Conservation (phyloP, 2,113 vertebrate genomes). For the Charadrius vociferus region DNA sequence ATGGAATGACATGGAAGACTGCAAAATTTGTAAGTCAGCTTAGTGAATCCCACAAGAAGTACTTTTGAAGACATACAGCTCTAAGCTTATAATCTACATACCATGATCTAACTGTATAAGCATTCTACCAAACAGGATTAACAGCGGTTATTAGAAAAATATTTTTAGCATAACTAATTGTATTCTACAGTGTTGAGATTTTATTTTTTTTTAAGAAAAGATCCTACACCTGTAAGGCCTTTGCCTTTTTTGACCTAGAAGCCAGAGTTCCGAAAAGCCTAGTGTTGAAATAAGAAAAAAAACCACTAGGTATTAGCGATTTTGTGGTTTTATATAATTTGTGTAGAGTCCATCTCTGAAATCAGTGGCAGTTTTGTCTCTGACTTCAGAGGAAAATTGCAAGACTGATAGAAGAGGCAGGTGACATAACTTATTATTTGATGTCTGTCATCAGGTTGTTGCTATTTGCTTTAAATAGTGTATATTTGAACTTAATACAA, state of each 20-base stretch:
- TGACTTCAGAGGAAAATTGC: background rate
- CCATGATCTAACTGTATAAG: background rate
- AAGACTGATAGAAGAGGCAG: background rate
- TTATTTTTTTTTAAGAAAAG: background rate
- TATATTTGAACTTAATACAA: background rate
- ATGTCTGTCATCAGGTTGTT: background rate
- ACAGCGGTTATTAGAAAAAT: background rate
- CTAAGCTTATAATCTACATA: background rate
- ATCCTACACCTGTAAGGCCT: background rate
- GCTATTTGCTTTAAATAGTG: background rate
- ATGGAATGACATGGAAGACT: background rate
- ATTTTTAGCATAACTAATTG: background rate
- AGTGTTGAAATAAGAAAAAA: background rate
- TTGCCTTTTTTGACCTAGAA: background rate
- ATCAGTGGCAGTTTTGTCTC: background rate
- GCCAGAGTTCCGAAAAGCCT: background rate
- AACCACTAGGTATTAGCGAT: fast-evolving
- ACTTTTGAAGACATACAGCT: background rate
- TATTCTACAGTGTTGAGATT: background rate
- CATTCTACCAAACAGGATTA: background rate
- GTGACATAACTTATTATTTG: background rate
- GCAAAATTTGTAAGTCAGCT: background rate
- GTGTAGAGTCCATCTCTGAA: background rate
- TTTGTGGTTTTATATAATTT: background rate
- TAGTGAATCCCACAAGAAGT: background rate